These are phyloP conservation scores for Apamea epomidion DNA, from an alignment of 2,888 invertebrate genomes.

Conservation along the genomic window DNA sequence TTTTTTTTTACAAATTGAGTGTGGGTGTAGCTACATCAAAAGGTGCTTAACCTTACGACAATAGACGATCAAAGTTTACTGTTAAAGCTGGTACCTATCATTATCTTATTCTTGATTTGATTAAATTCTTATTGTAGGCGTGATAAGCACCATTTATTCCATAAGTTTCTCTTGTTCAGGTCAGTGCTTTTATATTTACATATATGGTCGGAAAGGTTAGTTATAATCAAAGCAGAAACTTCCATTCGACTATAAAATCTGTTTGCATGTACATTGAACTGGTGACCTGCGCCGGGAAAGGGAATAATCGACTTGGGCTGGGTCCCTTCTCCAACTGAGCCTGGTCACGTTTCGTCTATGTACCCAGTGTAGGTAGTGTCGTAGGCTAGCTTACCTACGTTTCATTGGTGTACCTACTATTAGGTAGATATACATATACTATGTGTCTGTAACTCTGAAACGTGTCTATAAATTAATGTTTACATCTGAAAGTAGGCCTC, in stretches of 20 bases:
- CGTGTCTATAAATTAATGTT: neutral
- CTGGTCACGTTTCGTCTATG: constrained; percentile 59
- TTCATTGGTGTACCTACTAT: neutral
- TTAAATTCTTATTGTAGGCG: constrained; percentile 18
- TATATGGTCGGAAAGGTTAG: constrained; percentile 40
- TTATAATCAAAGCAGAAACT: constrained; percentile 56
- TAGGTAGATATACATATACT: neutral
- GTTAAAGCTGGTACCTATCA: neutral
- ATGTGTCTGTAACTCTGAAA: too few species aligned
- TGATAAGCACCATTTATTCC: constrained; percentile 18
- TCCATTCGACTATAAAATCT: constrained; percentile 47
- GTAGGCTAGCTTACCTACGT: neutral
- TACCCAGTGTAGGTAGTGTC: constrained; percentile 10
- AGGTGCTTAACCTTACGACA: constrained; percentile 49
- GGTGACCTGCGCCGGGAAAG: constrained; percentile 63
- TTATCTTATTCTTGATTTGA: constrained; percentile 4
- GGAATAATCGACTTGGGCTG: constrained; percentile 59
- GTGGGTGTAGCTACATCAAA: constrained; percentile 50
- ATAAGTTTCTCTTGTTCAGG: constrained; percentile 14
- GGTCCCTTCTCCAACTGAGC: constrained; percentile 58
- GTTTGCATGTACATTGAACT: constrained; percentile 53
- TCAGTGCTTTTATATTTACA: constrained; percentile 31
- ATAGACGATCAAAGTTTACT: constrained; percentile 37
- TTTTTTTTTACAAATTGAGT: constrained; percentile 11
- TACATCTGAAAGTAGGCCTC: constrained; percentile 20